Evolutionary conservation across 2,113 vertebrate genomes (phyloP).

Genomic region (Amblyopsis rosae): DNA sequence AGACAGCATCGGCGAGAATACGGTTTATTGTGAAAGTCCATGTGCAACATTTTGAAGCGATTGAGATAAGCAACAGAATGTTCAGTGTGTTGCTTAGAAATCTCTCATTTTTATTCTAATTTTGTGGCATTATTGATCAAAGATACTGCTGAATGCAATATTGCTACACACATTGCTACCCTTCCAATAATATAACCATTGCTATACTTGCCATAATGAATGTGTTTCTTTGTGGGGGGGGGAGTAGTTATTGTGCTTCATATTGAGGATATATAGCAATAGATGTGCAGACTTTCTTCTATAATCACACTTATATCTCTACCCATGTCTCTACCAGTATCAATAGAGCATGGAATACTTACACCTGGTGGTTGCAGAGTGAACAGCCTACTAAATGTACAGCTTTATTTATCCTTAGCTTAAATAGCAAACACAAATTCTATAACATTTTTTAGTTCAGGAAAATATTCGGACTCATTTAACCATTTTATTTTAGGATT

Average conservation of each 20-base stretch:
- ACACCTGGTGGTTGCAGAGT: constrained; percentile 36
- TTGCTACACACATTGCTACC: not conserved
- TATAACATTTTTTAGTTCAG: not conserved
- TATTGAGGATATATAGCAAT: not conserved
- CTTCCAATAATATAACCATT: constrained; percentile 11
- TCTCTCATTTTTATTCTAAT: not conserved
- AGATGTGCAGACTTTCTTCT: not conserved
- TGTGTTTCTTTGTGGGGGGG: not conserved
- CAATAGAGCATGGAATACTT: constrained; percentile 10
- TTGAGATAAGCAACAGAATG: not conserved
- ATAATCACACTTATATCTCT: not conserved
- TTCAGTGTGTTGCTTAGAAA: not conserved
- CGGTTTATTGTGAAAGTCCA: constrained; percentile 26
- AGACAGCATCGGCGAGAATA: constrained; percentile 38
- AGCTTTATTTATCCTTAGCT: not conserved
- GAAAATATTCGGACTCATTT: not conserved
- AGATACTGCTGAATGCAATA: not conserved
- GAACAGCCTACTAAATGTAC: not conserved
- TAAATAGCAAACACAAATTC: not conserved
- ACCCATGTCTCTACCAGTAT: not conserved
- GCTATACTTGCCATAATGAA: constrained; percentile 8
- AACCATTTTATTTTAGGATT: not conserved
- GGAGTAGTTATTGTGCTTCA: too few species aligned
- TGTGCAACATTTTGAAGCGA: constrained; percentile 23
- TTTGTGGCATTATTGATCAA: not conserved